Conservation (phyloP, 2,797 vertebrate species). For the Enteromius thamalakanensis region DNA sequence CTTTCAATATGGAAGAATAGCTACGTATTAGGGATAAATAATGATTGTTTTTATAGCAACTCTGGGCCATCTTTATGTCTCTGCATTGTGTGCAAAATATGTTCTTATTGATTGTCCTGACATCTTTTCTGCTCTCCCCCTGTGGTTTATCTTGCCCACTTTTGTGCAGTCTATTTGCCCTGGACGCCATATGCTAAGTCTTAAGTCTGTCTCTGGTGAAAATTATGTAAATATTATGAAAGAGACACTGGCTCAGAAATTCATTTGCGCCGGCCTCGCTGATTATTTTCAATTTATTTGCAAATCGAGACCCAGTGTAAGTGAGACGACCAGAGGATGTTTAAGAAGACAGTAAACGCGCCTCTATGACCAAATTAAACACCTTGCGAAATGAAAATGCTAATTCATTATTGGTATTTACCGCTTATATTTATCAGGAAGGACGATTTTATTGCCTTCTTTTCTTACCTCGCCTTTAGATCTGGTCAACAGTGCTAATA, state of each 20-base stretch:
- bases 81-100: slow-evolving; percentile 25
- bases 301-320: slow-evolving; percentile 97
- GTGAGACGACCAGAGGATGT: slow-evolving; percentile 87
- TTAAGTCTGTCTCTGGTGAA: slow-evolving; percentile 94
- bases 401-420: slow-evolving; percentile 81
- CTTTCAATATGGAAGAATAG: slow-evolving; percentile 37
- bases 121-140: slow-evolving; percentile 19
- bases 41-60: slow-evolving; percentile 54
- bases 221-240: slow-evolving; percentile 99
- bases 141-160: slow-evolving; percentile 36
- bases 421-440: slow-evolving; percentile 61
- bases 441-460: slow-evolving; percentile 44
- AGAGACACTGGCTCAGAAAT: slow-evolving; percentile 96
- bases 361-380: slow-evolving; percentile 85
- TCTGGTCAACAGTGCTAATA: slow-evolving; percentile 91
- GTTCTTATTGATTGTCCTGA: slow-evolving; percentile 23
- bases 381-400: slow-evolving; percentile 87
- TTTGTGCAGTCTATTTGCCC: slow-evolving; percentile 54
- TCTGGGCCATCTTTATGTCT: slow-evolving; percentile 28
- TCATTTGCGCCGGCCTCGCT: slow-evolving; percentile 93
- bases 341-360: slow-evolving; percentile 87
- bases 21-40: slow-evolving; percentile 42
- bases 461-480: slow-evolving; percentile 73
- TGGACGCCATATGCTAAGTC: slow-evolving; percentile 68
- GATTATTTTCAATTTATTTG: slow-evolving; percentile 99